Conservation (phyloP, 2,113 vertebrate species). For the Tamias sibiricus region DNA sequence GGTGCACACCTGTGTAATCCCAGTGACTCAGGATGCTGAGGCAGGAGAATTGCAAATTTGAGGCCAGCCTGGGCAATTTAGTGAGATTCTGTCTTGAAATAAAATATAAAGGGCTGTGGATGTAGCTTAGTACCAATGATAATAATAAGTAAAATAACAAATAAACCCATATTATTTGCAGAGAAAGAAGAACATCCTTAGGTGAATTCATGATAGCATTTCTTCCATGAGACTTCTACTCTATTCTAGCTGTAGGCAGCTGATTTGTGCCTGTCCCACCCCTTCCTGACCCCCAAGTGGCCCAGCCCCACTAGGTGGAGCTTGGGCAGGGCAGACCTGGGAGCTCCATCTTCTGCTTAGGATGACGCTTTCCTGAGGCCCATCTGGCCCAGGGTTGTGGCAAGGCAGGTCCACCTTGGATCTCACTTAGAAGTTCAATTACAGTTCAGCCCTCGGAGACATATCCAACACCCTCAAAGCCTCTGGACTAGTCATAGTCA, state of each 20-base stretch:
- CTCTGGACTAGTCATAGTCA: neutral
- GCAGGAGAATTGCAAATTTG: neutral
- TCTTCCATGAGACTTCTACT: neutral
- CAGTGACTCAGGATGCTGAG: neutral
- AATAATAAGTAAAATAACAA: too few relatives aligned
- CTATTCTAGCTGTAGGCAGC: neutral
- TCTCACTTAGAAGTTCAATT: neutral
- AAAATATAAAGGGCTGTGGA: neutral
- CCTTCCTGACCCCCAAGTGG: neutral
- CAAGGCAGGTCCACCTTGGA: neutral
- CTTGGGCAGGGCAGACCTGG: neutral
- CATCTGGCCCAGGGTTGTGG: neutral
- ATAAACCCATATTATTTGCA: neutral
- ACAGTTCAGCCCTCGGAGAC: neutral
- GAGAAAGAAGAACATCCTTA: neutral
- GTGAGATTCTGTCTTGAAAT: neutral
- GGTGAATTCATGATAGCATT: neutral
- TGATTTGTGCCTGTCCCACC: neutral
- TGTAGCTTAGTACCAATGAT: neutral
- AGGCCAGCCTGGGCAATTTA: neutral
- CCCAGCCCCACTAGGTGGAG: accelerated
- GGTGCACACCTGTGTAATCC: neutral
- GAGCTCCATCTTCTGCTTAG: neutral
- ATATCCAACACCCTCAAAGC: neutral
- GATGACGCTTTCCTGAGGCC: neutral